phyloP scores from a whole-genome alignment of 2,888 invertebrate species.

The Malachius bipustulatus region DNA sequence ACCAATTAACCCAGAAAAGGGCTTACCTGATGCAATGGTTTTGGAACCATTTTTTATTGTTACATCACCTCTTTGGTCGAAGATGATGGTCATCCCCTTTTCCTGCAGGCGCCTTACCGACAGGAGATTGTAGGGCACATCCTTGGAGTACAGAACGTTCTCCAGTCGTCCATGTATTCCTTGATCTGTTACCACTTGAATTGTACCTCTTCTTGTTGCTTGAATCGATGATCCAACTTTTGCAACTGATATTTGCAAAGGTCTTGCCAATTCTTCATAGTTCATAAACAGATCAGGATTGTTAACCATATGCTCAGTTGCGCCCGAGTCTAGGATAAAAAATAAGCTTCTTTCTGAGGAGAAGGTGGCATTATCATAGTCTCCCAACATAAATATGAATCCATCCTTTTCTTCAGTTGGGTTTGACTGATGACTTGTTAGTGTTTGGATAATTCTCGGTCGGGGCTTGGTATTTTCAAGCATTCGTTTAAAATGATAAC shows the following conservation, averaged over 20 bases:
- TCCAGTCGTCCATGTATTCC: conserved; percentile 16
- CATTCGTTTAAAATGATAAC: too few species aligned
- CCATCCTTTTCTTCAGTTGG: too few species aligned
- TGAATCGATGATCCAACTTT: neutral
- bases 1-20: conserved; percentile 16
- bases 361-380: too few species aligned
- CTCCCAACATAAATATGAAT: too few species aligned
- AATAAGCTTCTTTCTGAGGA: conserved; percentile 1
- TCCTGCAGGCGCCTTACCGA: conserved; percentile 24
- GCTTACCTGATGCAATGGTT: too few species aligned
- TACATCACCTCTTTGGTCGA: conserved; percentile 22
- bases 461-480: too few species aligned
- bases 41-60: conserved; percentile 17
- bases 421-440: too few species aligned
- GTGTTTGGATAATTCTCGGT: too few species aligned
- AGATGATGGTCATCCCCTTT: conserved; percentile 24
- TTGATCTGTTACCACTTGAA: conserved; percentile 22
- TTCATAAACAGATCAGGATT: neutral
- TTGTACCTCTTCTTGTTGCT: conserved; percentile 21
- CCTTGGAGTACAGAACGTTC: conserved; percentile 23
- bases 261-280: neutral
- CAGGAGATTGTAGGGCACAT: conserved; percentile 25
- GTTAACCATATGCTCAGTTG: conserved; percentile 7
- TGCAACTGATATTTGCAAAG: conserved; percentile 1
- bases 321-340: conserved; percentile 5